Evolutionary conservation across 1,140 invertebrate species (phyloP), one percentile per base, ranked within the genome.

Genomic region (Cotesia chilonis): DNA sequence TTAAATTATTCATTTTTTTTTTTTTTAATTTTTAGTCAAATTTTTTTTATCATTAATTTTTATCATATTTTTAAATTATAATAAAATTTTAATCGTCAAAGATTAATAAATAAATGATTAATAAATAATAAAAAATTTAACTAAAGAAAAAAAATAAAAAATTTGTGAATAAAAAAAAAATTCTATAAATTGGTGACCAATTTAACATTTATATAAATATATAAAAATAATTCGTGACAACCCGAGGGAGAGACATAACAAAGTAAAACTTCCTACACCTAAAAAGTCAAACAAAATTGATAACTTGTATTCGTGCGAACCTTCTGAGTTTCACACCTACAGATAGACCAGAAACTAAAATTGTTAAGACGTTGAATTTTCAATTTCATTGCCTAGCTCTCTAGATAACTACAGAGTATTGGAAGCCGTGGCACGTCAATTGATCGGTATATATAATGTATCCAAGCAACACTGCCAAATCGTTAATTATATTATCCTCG

Each of bases 331-430:
- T 72, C 65, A 72, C 71, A 72, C 71, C 71, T 72, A 72, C 65
- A 59, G 28, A 28, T 28, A 28, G 28, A 28, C 28, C 1, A 28
- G 28, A 28, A 28, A 28, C 28, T 28, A 28, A 1, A 28, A 28
- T 28, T 28, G 28, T 28, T 28, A 28, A 28, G 61, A 72, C 54
- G 64, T 68, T 52, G 68, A 68, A 61, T 72, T 72, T 68, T 72
- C 71, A 72, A 72, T 72, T 72, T 72, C 71, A 72, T 57, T 52
- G 71, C 65, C 65, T 28, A 28, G 65, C 64, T 68, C 54, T 72
- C 64, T 59, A 72, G 71, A 72, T 72, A 72, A 72, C 36, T 72
- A 72, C 64, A 72, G 71, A 72, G 71, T 66, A 55, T 51, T 65
- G 37, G 65, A 41, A 72, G 71, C 71, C 71, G 71, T 65, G 17